Conservation (phyloP, 2,888 invertebrate genomes). For the Dryobotodes eremita region DNA sequence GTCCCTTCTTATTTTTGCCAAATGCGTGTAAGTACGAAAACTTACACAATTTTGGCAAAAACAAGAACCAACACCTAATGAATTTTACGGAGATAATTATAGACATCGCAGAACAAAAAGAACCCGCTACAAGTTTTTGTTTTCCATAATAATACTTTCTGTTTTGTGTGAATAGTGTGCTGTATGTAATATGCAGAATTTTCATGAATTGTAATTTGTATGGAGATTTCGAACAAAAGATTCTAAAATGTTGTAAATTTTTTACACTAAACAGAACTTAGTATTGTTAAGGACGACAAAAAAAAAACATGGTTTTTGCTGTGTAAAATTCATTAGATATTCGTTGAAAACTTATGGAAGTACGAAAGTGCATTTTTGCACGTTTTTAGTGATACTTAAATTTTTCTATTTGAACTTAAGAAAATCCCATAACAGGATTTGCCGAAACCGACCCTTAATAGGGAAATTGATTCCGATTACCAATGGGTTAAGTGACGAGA, state of each 20-base stretch:
- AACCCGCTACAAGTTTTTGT: background rate
- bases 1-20: background rate
- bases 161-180: background rate
- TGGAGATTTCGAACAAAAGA: background rate
- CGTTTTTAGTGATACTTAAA: no score
- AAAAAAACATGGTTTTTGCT: no score
- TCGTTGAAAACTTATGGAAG: no score
- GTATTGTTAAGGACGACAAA: no score
- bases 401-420: background rate
- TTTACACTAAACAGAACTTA: no score
- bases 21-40: no score
- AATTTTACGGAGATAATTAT: background rate
- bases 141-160: background rate
- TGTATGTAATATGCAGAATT: background rate
- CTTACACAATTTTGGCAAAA: background rate
- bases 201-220: background rate
- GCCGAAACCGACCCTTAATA: background rate
- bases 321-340: no score
- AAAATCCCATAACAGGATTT: background rate
- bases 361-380: no score
- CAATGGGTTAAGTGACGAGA: background rate
- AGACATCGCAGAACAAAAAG: background rate
- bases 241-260: background rate
- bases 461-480: slow-evolving; percentile 12
- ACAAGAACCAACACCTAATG: background rate